These are phyloP conservation scores for Phoenicopterus ruber DNA, from an alignment of 2,113 vertebrate species.

Conservation along the genomic window DNA sequence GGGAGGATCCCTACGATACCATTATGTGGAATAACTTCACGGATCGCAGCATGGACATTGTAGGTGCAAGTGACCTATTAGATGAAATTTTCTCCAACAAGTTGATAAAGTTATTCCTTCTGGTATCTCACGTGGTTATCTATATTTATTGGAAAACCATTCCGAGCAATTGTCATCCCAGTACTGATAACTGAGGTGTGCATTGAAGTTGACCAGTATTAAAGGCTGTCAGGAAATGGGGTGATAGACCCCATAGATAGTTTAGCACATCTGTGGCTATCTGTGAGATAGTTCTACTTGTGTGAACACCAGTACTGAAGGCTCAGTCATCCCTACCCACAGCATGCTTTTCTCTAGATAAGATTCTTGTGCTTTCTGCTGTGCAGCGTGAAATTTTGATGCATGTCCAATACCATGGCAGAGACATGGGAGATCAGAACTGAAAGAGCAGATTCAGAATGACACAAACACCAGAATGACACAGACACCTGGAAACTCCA, in stretches of 20 bases:
- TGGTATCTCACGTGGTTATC: background rate
- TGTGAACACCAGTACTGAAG: background rate
- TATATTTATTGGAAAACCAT: background rate
- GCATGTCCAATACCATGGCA: background rate
- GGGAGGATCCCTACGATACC: background rate
- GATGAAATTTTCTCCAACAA: background rate
- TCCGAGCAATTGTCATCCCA: background rate
- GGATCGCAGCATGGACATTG: background rate
- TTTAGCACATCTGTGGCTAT: background rate
- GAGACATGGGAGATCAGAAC: background rate
- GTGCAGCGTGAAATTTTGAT: background rate
- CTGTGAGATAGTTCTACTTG: background rate
- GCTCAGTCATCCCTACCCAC: background rate
- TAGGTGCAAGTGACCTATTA: background rate
- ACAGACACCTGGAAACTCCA: slow-evolving; percentile 32
- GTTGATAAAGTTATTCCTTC: background rate
- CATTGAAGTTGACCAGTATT: background rate
- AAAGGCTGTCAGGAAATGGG: background rate
- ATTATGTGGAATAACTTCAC: background rate
- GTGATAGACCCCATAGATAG: background rate
- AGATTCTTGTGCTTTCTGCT: background rate
- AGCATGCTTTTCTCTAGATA: background rate
- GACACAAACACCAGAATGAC: slow-evolving; percentile 11
- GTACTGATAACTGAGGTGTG: background rate
- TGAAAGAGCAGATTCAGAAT: slow-evolving; percentile 20